Base-by-base conservation (phyloP, 2,113 vertebrate species). In the Beaufortia kweichowensis region DNA sequence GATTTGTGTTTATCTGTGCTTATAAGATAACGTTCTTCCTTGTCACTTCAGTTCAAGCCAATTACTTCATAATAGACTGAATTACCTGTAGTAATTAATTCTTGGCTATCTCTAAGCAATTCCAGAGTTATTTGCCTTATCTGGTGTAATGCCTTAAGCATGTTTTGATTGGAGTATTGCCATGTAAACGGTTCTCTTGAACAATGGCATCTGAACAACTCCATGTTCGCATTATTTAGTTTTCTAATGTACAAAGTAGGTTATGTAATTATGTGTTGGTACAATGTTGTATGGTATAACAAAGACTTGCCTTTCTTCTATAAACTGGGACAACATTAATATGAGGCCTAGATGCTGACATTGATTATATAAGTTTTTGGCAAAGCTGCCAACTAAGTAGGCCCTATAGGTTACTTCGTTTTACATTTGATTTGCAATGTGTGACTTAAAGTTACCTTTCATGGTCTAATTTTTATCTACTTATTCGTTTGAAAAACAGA, bases 361-460 rank as follows among this genome's bases (percentile, higher is more conserved):
- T 31, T 11, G 10, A 2, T 74, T 72, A 76, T 56, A n/a, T 57
- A 75, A 64, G 67, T 26, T 55, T 41, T 59, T 67, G 26, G 15
- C 43, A 78, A 69, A 2, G 6, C 26, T 59, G 33, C 50, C n/a
- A 79, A n/a, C n/a, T n/a, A n/a, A n/a, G n/a, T n/a, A n/a, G n/a
- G n/a, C n/a, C n/a, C n/a, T n/a, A n/a, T n/a, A n/a, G n/a, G n/a
- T n/a, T n/a, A n/a, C n/a, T n/a, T n/a, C n/a, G n/a, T n/a, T n/a
- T n/a, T n/a, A n/a, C n/a, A n/a, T n/a, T n/a, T n/a, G n/a, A n/a
- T n/a, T n/a, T n/a, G n/a, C n/a, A n/a, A n/a, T n/a, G n/a, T n/a
- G n/a, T n/a, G n/a, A n/a, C n/a, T n/a, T n/a, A n/a, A n/a, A n/a
- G n/a, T n/a, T 14, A 46, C 14, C 41, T 12, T 12, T 24, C 12